phyloP scores from a whole-genome alignment of 2,888 invertebrate genomes.

The Platerodrilus igneus region DNA sequence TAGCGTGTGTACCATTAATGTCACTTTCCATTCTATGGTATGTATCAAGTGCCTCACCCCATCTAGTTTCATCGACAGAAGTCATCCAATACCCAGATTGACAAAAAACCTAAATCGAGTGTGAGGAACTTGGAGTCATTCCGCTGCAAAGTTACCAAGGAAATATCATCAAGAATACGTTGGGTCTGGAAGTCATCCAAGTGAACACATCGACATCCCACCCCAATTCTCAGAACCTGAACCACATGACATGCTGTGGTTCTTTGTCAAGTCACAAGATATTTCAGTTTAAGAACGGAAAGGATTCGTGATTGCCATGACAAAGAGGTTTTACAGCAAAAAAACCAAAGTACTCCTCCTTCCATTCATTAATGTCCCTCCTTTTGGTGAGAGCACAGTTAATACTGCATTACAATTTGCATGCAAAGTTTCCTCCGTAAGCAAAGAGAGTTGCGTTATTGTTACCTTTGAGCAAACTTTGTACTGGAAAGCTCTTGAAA shows the following conservation, averaged over 20 bases:
- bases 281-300: conserved; percentile 5
- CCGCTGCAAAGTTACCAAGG: conserved; percentile 20
- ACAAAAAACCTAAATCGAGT: background rate
- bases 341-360: conserved; percentile 9
- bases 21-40: conserved; percentile 23
- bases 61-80: conserved; percentile 1
- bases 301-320: background rate
- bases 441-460: conserved; percentile 27
- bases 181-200: conserved; percentile 14
- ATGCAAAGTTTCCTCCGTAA: conserved; percentile 20
- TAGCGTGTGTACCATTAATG: conserved; percentile 19
- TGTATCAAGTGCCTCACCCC: conserved; percentile 19
- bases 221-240: background rate
- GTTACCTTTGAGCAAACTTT: conserved; percentile 39
- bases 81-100: conserved; percentile 5
- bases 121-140: conserved; percentile 10
- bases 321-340: conserved; percentile 2
- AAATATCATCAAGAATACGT: no score
- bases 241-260: conserved; percentile 2
- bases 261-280: background rate
- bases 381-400: no score
- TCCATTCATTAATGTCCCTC: conserved; percentile 31
- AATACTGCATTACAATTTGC: conserved; percentile 31
- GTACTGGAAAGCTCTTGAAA: conserved; percentile 36
- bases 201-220: background rate